A percentile compares a stretch with the other conserved stretches of the same genome.
Conservation (phyloP, 2,113 vertebrate species). For the Hoplias malabaricus region DNA sequence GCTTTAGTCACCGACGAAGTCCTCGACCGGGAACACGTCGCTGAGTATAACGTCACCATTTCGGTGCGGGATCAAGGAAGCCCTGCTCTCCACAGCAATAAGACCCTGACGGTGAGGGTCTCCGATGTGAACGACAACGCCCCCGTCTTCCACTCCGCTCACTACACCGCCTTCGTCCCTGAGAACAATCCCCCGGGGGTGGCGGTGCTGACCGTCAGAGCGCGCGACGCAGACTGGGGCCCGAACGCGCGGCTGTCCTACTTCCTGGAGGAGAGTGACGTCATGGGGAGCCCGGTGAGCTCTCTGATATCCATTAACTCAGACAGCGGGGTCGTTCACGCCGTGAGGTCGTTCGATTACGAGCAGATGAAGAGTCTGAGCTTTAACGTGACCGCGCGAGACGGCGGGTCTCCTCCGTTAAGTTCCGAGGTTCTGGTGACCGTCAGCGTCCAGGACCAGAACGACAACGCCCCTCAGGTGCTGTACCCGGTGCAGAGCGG, state of each 20-base stretch:
- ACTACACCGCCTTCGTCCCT: conserved; percentile 37
- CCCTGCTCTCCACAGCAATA: conserved; percentile 55
- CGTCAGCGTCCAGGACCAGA: conserved; percentile 66
- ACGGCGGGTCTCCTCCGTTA: conserved; percentile 56
- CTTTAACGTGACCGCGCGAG: conserved; percentile 45
- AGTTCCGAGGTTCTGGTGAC: conserved; percentile 52
- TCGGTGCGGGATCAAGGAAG: conserved; percentile 62
- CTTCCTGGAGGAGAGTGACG: conserved; percentile 52
- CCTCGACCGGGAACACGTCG: conserved; percentile 64
- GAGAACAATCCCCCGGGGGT: conserved; percentile 58
- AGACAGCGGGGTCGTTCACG: conserved; percentile 46
- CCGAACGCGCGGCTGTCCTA: conserved; percentile 56
- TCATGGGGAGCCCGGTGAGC: conserved; percentile 24
- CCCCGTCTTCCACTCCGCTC: conserved; percentile 44
- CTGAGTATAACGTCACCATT: conserved; percentile 69
- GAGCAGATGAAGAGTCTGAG: conserved; percentile 49
- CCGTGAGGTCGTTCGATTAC: conserved; percentile 52
- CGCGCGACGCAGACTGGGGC: conserved; percentile 54
- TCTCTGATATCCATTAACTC: conserved; percentile 43
- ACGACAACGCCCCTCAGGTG: conserved; percentile 72
- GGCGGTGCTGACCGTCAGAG: conserved; percentile 45
- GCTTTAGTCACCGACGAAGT: conserved; percentile 58
- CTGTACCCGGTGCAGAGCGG: conserved; percentile 61
- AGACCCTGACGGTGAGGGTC: conserved; percentile 64
- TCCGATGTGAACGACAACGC: conserved; percentile 71